Percentiles rank a stretch among this genome's conserved stretches.
These are phyloP conservation scores for Oophaga pumilio DNA, from an alignment of 2,113 vertebrate species.

Conservation along the genomic window DNA sequence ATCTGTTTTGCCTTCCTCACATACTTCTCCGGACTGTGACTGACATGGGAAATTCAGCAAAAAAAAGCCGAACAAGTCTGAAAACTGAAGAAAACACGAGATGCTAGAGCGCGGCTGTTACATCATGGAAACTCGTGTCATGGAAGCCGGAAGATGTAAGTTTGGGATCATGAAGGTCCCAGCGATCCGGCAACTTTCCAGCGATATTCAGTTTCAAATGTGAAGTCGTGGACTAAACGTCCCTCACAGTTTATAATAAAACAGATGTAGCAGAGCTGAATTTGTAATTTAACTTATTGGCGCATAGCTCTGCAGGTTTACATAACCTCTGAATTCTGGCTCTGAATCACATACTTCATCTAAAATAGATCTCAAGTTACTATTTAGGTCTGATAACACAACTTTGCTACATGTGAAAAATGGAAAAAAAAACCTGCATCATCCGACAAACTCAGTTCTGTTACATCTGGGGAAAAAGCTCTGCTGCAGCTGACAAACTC, in stretches of 20 bases:
- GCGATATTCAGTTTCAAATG: not conserved
- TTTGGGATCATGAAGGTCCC: not conserved
- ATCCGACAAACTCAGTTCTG: not conserved
- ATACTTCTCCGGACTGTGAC: not conserved
- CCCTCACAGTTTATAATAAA: not conserved
- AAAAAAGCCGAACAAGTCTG: not conserved
- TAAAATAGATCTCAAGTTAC: too few species aligned
- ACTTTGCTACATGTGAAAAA: not conserved
- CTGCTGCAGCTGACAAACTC: too few species aligned
- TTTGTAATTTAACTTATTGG: not conserved
- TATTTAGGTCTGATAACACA: not conserved
- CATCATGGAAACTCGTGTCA: constrained; percentile 45
- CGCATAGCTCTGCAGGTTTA: not conserved
- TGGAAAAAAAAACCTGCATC: too few species aligned
- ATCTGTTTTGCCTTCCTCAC: not conserved
- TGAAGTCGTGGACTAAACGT: not conserved
- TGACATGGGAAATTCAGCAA: constrained; percentile 29
- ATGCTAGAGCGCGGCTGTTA: not conserved
- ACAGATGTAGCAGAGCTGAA: not conserved
- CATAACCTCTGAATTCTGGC: too few species aligned
- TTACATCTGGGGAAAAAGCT: too few species aligned
- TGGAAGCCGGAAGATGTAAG: not conserved
- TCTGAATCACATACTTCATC: too few species aligned
- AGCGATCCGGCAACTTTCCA: not conserved
- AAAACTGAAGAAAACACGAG: not conserved